Percentiles rank a stretch among this genome's conserved stretches.
Conservation (phyloP, 37 sponge, comb jelly and placozoan genomes). For the Haliclona indistincta region DNA sequence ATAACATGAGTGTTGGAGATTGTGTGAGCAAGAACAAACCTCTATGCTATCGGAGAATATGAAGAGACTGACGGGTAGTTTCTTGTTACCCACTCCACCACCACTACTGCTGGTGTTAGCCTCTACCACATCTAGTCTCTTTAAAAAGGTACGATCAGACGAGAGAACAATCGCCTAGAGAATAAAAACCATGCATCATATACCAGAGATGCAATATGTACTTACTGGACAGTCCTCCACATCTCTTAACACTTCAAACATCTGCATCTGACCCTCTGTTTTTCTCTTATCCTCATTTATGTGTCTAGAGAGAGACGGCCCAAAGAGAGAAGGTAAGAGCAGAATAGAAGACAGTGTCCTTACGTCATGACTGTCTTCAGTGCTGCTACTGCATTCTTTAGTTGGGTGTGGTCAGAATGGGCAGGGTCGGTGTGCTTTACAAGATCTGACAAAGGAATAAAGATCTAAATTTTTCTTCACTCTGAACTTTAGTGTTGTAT, state of each 20-base stretch:
- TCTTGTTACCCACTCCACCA: conserved; percentile 20
- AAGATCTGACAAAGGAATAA: conserved; percentile 35
- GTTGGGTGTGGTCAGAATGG: conserved; percentile 55
- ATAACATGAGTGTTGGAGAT: background rate
- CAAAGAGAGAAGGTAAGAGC: no score
- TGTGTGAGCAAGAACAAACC: conserved; percentile 40
- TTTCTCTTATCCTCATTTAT: conserved; percentile 95
- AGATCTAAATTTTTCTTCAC: no score
- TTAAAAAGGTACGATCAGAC: conserved; percentile 60
- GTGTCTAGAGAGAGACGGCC: conserved; percentile 55
- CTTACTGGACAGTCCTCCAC: conserved; percentile 90
- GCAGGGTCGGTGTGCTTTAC: conserved; percentile 54
- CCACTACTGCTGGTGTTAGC: conserved; percentile 47
- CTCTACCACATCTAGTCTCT: conserved; percentile 67
- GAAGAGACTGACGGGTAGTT: conserved; percentile 55
- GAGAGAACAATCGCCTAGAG: conserved; percentile 68
- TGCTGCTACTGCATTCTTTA: conserved; percentile 63
- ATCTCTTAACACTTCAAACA: conserved; percentile 89
- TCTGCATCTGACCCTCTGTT: conserved; percentile 86
- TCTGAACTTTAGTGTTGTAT: background rate
- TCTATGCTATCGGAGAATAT: conserved; percentile 88
- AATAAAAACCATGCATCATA: background rate
- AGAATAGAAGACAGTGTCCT: conserved; percentile 15
- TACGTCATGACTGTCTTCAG: conserved; percentile 85
- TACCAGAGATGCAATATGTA: background rate